These are phyloP conservation scores for Cathartes aura DNA, from an alignment of 2,113 vertebrate genomes.

Conservation along the genomic window DNA sequence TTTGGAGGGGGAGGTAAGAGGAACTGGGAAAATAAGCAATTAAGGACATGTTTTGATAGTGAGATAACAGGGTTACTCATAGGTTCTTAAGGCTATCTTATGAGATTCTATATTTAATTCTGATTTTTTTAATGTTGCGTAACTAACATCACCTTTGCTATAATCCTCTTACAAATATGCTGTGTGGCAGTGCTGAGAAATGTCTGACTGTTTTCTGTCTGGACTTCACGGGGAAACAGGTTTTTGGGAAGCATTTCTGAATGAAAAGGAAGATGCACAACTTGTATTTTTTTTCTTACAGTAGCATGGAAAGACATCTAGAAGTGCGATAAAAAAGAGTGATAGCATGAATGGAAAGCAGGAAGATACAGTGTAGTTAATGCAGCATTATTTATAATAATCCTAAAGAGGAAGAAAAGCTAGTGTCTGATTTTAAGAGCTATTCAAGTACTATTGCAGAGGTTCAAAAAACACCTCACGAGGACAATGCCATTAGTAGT, in stretches of 20 bases:
- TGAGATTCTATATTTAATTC: background rate
- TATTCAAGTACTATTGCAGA: background rate
- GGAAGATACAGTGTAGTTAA: background rate
- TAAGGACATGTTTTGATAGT: background rate
- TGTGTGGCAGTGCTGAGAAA: background rate
- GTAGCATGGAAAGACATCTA: background rate
- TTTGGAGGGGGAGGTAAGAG: background rate
- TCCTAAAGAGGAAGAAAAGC: background rate
- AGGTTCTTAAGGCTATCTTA: background rate
- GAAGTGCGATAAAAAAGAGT: background rate
- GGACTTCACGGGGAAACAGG: background rate
- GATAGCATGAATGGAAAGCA: background rate
- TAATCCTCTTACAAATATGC: background rate
- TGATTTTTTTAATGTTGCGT: background rate
- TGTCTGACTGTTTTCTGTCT: background rate
- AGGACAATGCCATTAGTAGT: background rate
- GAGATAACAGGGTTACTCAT: background rate
- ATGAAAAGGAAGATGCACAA: background rate
- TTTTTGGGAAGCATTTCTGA: background rate
- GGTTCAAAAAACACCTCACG: background rate
- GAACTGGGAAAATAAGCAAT: background rate
- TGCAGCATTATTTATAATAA: background rate
- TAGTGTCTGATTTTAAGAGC: background rate
- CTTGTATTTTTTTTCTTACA: background rate
- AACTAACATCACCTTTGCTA: background rate